Evolutionary conservation across 2,113 vertebrate genomes (phyloP), one percentile per base, ranked within the genome.

Genomic region (Hypocryptadius cinnamomeus): DNA sequence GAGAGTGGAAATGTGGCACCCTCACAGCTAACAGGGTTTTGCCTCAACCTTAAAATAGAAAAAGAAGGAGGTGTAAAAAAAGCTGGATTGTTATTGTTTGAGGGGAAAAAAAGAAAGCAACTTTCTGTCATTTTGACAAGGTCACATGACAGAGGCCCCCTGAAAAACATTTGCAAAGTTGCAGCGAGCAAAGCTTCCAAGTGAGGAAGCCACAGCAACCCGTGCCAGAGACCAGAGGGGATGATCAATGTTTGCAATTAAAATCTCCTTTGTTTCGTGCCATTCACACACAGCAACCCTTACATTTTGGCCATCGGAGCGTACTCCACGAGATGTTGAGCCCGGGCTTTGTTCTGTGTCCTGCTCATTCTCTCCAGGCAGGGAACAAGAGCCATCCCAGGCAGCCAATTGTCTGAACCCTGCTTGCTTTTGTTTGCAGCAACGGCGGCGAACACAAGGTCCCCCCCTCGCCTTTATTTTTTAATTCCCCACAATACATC

Each of bases 231-330:
- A 78, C 89, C 86, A n/a, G 39, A 14, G 69, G 59, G 61, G 56
- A 40, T 70, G 63, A 74, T 96, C 94, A 92, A 59, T 6, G 65
- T 80, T 88, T 89, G 68, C 72, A 90, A 95, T 95, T 94, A 95
- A 94, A 93, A 87, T 85, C 77, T 37, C 83, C 74, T 91, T 83
- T 94, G 80, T 65, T 73, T 85, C 30, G n/a, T 37, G 50, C 69
- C 87, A 10, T 66, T 94, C 66, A 31, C 80, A 90, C 42, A 30
- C 44, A 48, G 16, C 19, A 10, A 24, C 92, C 40, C 25, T 64
- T 22, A 27, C 70, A 73, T 93, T 91, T 74, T 76, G 80, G 90
- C 66, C 81, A 51, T 45, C 45, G 7, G 84, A 86, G 93, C 68
- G 4, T 84, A n/a, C 44, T 78, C 74, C 45, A 60, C 1, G 47